phyloP scores from a whole-genome alignment of 1,140 invertebrate genomes.

The Eupristina koningsbergeri region DNA sequence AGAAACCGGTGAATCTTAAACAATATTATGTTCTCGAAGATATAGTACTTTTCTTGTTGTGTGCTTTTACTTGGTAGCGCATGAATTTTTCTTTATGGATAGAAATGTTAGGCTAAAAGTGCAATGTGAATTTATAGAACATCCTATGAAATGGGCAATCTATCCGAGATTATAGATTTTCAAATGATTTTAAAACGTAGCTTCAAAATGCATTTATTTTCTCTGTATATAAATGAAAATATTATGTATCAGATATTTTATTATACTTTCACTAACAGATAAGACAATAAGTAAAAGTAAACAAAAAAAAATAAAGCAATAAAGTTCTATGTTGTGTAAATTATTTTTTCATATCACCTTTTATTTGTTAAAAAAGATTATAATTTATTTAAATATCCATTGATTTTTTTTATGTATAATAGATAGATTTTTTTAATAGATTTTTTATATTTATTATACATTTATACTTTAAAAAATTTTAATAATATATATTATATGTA shows the following conservation, averaged over 20 bases:
- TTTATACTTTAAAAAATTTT: no score
- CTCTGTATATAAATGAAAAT: neutral
- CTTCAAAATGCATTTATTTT: neutral
- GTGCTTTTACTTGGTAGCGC: neutral
- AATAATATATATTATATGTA: no score
- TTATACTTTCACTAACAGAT: no score
- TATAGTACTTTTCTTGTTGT: neutral
- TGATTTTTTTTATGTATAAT: no score
- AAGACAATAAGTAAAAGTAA: no score
- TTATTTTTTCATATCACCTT: neutral
- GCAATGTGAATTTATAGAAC: neutral
- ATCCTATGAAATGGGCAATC: neutral
- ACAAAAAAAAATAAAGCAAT: neutral
- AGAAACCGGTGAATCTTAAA: neutral
- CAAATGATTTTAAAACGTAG: conserved; percentile 10
- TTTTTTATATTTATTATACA: no score
- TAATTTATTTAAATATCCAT: no score
- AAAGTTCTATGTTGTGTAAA: no score
- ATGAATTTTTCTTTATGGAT: conserved; percentile 1
- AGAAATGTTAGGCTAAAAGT: neutral
- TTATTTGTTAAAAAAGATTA: neutral
- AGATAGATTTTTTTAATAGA: no score
- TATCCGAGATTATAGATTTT: neutral
- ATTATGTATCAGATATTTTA: no score
- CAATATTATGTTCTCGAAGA: neutral